These are phyloP conservation scores for Stegostoma tigrinum DNA, from an alignment of 2,113 vertebrate genomes.

Conservation along the genomic window DNA sequence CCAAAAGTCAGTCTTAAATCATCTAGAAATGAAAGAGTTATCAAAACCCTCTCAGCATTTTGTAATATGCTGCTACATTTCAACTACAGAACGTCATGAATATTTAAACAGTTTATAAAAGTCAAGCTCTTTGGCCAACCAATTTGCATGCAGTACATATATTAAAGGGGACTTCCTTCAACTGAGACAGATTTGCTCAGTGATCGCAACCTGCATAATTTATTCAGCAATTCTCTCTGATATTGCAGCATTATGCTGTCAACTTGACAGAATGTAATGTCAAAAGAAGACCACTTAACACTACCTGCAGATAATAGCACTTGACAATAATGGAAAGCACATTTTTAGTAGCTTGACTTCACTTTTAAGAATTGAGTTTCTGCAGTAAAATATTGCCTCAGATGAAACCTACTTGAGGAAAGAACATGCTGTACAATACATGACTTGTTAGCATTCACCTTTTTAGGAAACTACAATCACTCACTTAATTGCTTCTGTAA, in stretches of 20 bases:
- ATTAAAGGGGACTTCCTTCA: not conserved
- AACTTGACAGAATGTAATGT: constrained; percentile 40
- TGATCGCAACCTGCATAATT: constrained; percentile 18
- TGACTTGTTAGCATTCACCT: not conserved
- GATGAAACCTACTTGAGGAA: not conserved
- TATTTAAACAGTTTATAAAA: constrained; percentile 27
- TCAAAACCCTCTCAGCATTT: not conserved
- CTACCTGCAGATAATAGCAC: constrained; percentile 39
- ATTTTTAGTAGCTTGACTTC: constrained; percentile 32
- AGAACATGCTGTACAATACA: not conserved
- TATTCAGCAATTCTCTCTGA: constrained; percentile 31
- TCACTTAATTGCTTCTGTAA: not conserved
- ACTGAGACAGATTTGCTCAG: constrained; percentile 17
- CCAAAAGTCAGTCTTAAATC: not conserved
- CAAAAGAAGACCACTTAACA: not conserved
- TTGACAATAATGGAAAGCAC: constrained; percentile 40
- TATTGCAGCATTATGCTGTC: constrained; percentile 38
- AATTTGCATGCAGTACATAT: not conserved
- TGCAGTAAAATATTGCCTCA: not conserved
- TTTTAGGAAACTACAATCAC: not conserved
- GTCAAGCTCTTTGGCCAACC: not conserved
- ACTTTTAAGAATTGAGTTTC: constrained; percentile 37
- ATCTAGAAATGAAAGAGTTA: not conserved
- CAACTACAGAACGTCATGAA: not conserved
- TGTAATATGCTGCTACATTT: not conserved